Percentiles rank a stretch among this genome's conserved stretches.
Evolutionary conservation across 2,888 invertebrate species (phyloP).

Genomic region (Pinctada fucata): DNA sequence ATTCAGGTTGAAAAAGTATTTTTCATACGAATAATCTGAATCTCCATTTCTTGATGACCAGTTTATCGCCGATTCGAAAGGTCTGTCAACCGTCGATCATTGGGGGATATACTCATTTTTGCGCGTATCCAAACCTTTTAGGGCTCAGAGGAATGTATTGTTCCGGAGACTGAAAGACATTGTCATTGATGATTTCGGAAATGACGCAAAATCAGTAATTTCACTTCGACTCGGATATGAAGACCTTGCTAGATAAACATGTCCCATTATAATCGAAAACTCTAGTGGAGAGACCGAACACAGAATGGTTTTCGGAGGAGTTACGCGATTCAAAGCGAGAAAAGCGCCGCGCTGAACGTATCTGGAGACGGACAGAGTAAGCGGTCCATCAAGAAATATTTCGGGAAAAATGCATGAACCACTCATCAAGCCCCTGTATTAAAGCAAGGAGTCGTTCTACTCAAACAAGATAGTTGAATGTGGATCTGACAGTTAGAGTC

Average conservation of each 20-base stretch:
- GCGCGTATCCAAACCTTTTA: not conserved
- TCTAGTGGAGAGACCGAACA: not conserved
- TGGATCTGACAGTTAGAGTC: not conserved
- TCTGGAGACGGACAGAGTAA: not conserved
- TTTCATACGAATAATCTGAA: too few relatives aligned
- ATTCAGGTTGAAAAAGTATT: too few relatives aligned
- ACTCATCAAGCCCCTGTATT: not conserved
- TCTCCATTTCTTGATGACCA: not conserved
- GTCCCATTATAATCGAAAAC: conserved; percentile 3
- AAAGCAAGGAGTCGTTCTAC: not conserved
- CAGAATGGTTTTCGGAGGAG: not conserved
- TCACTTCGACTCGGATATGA: not conserved
- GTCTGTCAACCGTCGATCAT: not conserved
- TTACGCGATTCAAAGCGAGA: not conserved
- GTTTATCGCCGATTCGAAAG: not conserved
- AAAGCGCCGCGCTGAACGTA: not conserved
- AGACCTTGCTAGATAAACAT: not conserved
- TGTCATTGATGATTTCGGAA: not conserved
- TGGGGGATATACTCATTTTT: not conserved
- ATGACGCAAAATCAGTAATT: not conserved
- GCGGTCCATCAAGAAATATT: not conserved
- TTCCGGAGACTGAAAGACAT: not conserved
- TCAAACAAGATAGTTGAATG: not conserved
- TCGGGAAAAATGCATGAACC: not conserved
- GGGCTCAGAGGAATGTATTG: not conserved